Conservation (phyloP, 2,797 vertebrate species). For the Enteromius treurensis region DNA sequence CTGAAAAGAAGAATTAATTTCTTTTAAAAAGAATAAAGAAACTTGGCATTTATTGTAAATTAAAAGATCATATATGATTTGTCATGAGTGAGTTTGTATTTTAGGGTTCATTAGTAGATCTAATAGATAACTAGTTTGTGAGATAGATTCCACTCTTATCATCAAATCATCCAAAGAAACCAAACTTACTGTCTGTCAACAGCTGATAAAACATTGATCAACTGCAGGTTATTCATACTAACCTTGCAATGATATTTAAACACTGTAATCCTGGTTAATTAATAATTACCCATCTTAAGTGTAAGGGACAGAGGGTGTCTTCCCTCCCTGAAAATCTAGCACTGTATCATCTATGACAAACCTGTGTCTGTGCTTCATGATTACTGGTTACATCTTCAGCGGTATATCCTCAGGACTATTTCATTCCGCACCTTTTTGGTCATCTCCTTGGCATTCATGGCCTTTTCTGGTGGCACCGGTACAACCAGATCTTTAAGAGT, state of each 20-base stretch:
- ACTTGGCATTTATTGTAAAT: neutral
- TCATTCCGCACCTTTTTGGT: slow-evolving; percentile 86
- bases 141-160: neutral
- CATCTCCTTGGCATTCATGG: slow-evolving; percentile 89
- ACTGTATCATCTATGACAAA: neutral
- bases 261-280: neutral
- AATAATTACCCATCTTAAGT: neutral
- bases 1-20: neutral
- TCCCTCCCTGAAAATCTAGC: neutral
- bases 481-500: slow-evolving; percentile 80
- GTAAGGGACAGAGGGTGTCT: neutral
- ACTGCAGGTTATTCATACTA: neutral
- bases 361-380: neutral
- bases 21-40: neutral
- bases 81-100: neutral
- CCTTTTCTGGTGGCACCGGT: slow-evolving; percentile 86
- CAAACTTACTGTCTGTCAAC: neutral
- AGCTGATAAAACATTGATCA: slow-evolving; percentile 12
- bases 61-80: neutral
- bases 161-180: neutral
- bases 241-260: neutral
- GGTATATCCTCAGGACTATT: slow-evolving; percentile 81
- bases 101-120: neutral
- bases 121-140: neutral
- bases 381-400: neutral